Conservation (phyloP, 1,140 invertebrate species). For the Papilio helenus region DNA sequence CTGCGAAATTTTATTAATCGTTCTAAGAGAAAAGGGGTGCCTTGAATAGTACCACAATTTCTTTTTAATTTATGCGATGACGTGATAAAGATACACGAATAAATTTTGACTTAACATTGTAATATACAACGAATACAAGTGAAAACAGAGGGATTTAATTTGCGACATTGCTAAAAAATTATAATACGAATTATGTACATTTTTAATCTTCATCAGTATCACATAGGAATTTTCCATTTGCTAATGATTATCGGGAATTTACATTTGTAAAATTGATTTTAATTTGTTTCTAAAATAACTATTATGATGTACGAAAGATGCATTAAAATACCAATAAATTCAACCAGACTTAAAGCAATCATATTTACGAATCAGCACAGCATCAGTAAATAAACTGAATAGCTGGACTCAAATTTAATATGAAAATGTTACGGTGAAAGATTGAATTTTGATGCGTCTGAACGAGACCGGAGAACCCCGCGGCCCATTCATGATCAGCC, state of each 20-base stretch:
- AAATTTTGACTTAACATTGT: slow-evolving; percentile 21
- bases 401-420: slow-evolving; percentile 69
- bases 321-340: background rate
- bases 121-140: too few relatives aligned
- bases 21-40: slow-evolving; percentile 52
- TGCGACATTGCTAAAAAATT: too few relatives aligned
- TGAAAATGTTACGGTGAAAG: slow-evolving; percentile 63
- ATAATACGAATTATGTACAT: too few relatives aligned
- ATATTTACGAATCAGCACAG: background rate
- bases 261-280: background rate
- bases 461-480: slow-evolving; percentile 43
- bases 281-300: background rate
- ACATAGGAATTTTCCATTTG: background rate
- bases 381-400: slow-evolving; percentile 44
- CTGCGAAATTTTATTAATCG: slow-evolving; percentile 68
- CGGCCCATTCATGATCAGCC: slow-evolving; percentile 56
- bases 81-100: slow-evolving; percentile 29
- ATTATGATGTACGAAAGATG: background rate
- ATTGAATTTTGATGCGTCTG: slow-evolving; percentile 69
- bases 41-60: slow-evolving; percentile 36
- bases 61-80: slow-evolving; percentile 37
- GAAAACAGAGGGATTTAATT: too few relatives aligned
- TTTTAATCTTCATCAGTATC: background rate
- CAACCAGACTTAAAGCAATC: background rate
- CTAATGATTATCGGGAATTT: background rate